Percentiles rank a stretch among this genome's conserved stretches.
phyloP scores from a whole-genome alignment of 1,140 invertebrate species.

The Copidosoma floridanum region DNA sequence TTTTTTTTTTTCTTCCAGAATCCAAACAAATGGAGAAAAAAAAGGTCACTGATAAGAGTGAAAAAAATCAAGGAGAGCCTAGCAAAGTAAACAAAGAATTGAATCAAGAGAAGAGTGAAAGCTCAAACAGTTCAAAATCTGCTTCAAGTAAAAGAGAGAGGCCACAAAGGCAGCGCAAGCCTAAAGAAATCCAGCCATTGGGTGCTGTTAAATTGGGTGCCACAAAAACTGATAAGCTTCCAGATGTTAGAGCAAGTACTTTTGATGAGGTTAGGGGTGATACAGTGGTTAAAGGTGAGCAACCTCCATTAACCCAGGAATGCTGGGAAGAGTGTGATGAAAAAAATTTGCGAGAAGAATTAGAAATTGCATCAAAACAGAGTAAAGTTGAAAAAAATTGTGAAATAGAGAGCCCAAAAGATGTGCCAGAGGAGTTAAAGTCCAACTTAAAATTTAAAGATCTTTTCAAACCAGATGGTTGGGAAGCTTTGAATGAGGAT shows the following conservation, averaged over 20 bases:
- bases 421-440: slow-evolving; percentile 48
- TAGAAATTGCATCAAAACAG: background rate
- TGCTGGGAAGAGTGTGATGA: slow-evolving; percentile 29
- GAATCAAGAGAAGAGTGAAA: background rate
- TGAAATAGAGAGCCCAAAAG: slow-evolving; percentile 36
- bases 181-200: slow-evolving; percentile 20
- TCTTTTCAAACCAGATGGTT: slow-evolving; percentile 48
- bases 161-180: slow-evolving; percentile 2
- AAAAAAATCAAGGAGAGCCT: background rate
- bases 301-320: slow-evolving; percentile 20
- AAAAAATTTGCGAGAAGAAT: slow-evolving; percentile 16
- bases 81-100: background rate
- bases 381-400: slow-evolving; percentile 12
- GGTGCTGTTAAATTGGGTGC: slow-evolving; percentile 38
- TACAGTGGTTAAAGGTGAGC: slow-evolving; percentile 2
- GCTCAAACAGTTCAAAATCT: background rate
- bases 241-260: slow-evolving; percentile 27
- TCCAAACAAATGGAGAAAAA: background rate
- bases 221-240: slow-evolving; percentile 26
- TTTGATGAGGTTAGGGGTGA: slow-evolving; percentile 23
- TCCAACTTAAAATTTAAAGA: slow-evolving; percentile 53
- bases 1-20: no score
- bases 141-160: background rate
- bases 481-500: slow-evolving; percentile 45
- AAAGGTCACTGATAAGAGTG: background rate